phyloP scores from a whole-genome alignment of 2,113 vertebrate genomes.

The Deroptyus accipitrinus region DNA sequence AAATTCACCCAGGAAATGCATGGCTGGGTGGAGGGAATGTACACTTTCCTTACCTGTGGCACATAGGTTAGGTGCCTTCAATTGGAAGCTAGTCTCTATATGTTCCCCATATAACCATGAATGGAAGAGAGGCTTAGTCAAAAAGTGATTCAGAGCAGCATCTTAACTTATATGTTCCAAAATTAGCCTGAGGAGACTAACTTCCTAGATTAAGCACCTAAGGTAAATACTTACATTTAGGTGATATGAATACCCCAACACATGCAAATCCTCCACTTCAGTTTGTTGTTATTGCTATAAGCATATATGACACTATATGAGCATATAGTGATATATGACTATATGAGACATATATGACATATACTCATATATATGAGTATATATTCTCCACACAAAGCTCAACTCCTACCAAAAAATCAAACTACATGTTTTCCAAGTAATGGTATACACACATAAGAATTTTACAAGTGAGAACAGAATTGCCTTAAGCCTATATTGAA shows the following conservation, averaged over 20 bases:
- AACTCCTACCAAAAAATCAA: background rate
- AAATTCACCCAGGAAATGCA: background rate
- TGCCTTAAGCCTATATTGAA: background rate
- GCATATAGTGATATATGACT: background rate
- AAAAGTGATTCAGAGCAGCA: background rate
- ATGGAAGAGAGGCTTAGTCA: background rate
- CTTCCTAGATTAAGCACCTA: background rate
- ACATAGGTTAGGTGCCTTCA: background rate
- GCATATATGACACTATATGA: background rate
- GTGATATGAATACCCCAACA: background rate
- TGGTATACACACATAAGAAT: background rate
- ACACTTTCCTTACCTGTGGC: background rate
- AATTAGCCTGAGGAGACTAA: background rate
- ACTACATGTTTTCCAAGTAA: background rate
- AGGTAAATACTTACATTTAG: background rate
- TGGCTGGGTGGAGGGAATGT: background rate
- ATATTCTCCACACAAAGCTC: background rate
- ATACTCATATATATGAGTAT: background rate
- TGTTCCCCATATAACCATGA: background rate
- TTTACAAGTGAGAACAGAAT: background rate
- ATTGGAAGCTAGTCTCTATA: background rate
- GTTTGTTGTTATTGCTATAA: background rate
- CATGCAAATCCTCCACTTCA: background rate
- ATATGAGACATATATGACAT: background rate
- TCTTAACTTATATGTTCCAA: background rate